These are phyloP conservation scores for Tortricodes alternella DNA, from an alignment of 2,888 invertebrate genomes.

Conservation along the genomic window DNA sequence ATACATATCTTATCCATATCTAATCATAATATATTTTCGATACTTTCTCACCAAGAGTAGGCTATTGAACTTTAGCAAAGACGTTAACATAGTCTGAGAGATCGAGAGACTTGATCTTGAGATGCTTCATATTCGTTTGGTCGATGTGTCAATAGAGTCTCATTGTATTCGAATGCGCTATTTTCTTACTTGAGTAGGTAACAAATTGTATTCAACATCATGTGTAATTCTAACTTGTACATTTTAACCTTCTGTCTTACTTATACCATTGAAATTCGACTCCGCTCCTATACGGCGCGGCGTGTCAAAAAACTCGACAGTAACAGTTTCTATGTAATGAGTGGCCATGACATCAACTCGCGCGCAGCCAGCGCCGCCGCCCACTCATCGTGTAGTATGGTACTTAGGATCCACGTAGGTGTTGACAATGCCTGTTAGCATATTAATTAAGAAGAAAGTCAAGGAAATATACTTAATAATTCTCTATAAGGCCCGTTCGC, in stretches of 20 bases:
- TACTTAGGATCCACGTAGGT: conserved; percentile 63
- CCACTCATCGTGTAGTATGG: conserved; percentile 50
- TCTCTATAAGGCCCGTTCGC: conserved; percentile 29
- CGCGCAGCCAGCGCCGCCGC: conserved; percentile 61
- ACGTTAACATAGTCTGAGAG: not conserved
- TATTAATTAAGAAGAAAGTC: conserved; percentile 80
- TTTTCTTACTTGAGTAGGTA: too few relatives aligned
- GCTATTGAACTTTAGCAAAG: conserved; percentile 12
- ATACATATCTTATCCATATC: not conserved
- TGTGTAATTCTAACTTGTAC: not conserved
- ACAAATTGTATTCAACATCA: not conserved
- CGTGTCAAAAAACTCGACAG: conserved; percentile 25
- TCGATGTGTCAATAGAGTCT: too few relatives aligned
- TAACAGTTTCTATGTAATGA: conserved; percentile 51
- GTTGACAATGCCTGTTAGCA: conserved; percentile 78
- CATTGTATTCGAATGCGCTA: too few relatives aligned
- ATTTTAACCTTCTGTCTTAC: not conserved
- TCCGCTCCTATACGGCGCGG: not conserved
- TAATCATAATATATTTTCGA: not conserved
- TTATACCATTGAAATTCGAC: not conserved
- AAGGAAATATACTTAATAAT: conserved; percentile 66
- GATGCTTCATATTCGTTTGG: too few relatives aligned
- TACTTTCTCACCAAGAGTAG: conserved; percentile 5
- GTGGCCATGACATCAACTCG: conserved; percentile 67
- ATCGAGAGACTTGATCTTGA: not conserved